phyloP scores from a whole-genome alignment of 2,888 invertebrate species.

The Chloroclysta siterata region DNA sequence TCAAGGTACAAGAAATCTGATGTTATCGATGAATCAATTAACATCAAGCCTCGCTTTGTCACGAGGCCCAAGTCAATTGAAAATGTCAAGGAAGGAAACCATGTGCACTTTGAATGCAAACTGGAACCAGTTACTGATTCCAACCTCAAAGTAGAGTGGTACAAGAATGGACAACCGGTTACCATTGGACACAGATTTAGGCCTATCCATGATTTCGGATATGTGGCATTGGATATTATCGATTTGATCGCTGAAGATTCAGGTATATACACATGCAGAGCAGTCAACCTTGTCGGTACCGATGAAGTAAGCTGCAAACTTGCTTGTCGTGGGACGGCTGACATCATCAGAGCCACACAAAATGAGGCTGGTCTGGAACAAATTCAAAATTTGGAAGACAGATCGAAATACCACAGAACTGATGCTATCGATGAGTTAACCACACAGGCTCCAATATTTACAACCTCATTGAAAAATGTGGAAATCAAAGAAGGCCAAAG shows the following conservation, averaged over 20 bases:
- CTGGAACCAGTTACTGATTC: conserved; percentile 98
- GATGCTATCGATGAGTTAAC: conserved; percentile 93
- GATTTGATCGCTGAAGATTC: conserved; percentile 98
- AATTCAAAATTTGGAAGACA: conserved; percentile 95
- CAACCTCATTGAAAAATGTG: conserved; percentile 95
- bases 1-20: conserved; percentile 93
- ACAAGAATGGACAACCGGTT: conserved; percentile 96
- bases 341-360: conserved; percentile 93
- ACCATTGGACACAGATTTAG: conserved; percentile 97
- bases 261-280: conserved; percentile 96
- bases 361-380: conserved; percentile 95
- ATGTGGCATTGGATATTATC: conserved; percentile 98
- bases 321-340: conserved; percentile 90
- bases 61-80: conserved; percentile 94
- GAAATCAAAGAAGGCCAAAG: conserved; percentile 97
- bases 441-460: conserved; percentile 96
- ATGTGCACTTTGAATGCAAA: conserved; percentile 99
- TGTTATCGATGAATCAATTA: conserved; percentile 92
- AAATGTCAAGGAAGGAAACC: conserved; percentile 94
- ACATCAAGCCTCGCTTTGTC: conserved; percentile 92
- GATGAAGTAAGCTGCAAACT: conserved; percentile 93
- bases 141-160: conserved; percentile 98
- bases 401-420: conserved; percentile 89
- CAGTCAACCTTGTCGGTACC: conserved; percentile 94
- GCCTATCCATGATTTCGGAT: conserved; percentile 99